These are phyloP conservation scores for Prosopocoilus inquinatus DNA, from an alignment of 2,888 invertebrate species.

Conservation along the genomic window DNA sequence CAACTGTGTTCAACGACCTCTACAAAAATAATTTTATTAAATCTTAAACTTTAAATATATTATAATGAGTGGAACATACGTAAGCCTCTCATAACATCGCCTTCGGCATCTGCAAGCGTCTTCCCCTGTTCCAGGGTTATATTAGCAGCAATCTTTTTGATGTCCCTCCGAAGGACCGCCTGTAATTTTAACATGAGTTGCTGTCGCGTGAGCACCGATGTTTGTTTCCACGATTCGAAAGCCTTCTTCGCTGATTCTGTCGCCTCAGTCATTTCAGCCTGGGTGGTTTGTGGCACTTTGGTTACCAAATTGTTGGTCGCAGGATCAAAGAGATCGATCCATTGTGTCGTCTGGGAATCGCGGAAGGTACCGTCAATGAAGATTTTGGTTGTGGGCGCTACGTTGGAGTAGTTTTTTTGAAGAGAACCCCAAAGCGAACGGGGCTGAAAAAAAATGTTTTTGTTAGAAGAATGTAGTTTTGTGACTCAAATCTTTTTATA, in stretches of 20 bases:
- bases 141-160: constrained; percentile 84
- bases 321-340: constrained; percentile 95
- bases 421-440: no score
- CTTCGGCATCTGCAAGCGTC: constrained; percentile 94
- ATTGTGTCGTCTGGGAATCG: constrained; percentile 90
- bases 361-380: constrained; percentile 93
- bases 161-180: constrained; percentile 80
- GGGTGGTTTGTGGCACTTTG: constrained; percentile 86
- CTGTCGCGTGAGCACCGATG: constrained; percentile 89
- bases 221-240: constrained; percentile 81
- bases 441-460: no score
- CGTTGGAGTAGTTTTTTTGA: constrained; percentile 40
- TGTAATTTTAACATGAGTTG: constrained; percentile 71
- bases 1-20: constrained; percentile 98
- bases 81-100: constrained; percentile 94
- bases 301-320: constrained; percentile 84
- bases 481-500: no score
- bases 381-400: constrained; percentile 77
- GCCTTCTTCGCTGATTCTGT: constrained; percentile 79
- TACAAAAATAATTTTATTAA: constrained; percentile 48
- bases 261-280: constrained; percentile 85
- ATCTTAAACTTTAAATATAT: no score
- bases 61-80: no score
- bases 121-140: constrained; percentile 97
- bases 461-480: no score